Conservation (phyloP, 1,140 invertebrate species). For the Metopolophium dirhodum region DNA sequence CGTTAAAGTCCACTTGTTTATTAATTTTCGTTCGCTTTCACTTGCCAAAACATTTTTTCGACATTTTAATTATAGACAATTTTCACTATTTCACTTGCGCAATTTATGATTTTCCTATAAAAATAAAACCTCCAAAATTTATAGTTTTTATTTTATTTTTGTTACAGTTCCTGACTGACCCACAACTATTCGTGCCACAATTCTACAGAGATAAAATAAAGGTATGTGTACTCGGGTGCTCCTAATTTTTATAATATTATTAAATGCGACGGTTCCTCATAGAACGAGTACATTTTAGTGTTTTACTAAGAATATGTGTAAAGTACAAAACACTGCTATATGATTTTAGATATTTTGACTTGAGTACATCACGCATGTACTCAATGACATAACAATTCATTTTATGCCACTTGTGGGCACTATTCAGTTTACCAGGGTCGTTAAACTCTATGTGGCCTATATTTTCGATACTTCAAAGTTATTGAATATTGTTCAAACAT, state of each 20-base stretch:
- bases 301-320: neutral
- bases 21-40: slow-evolving; percentile 40
- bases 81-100: neutral
- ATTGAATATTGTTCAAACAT: neutral
- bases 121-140: slow-evolving; percentile 26
- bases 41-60: slow-evolving; percentile 38
- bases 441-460: neutral
- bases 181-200: slow-evolving; percentile 50
- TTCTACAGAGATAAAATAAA: slow-evolving; percentile 39
- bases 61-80: slow-evolving; percentile 46
- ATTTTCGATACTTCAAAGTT: neutral
- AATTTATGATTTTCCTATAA: slow-evolving; percentile 29
- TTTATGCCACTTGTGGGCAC: neutral
- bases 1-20: slow-evolving; percentile 40
- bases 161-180: slow-evolving; percentile 55
- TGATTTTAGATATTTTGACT: neutral
- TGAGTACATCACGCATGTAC: neutral
- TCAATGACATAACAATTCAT: neutral
- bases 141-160: slow-evolving; percentile 35
- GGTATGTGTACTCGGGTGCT: neutral
- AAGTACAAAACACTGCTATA: neutral
- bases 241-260: neutral
- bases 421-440: neutral
- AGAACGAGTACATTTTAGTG: neutral
- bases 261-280: neutral